phyloP scores from a whole-genome alignment of 1,140 invertebrate genomes.

The Yoshiicerus persimilis region DNA sequence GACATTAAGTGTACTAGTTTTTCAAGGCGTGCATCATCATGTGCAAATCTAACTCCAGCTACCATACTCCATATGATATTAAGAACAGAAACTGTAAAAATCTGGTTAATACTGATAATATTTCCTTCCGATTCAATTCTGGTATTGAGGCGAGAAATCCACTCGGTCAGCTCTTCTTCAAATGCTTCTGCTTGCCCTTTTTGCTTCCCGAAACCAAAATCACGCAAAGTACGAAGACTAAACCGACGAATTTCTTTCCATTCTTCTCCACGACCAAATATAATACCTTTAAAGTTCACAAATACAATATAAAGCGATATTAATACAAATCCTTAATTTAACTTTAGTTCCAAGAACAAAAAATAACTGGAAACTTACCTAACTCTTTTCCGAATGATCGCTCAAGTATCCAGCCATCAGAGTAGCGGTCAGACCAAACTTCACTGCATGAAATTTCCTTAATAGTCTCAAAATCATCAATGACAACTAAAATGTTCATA shows the following conservation, averaged over 20 bases:
- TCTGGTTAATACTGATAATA: not conserved
- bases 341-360: no score
- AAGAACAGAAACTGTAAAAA: constrained; percentile 54
- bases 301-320: no score
- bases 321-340: no score
- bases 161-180: not conserved
- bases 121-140: not conserved
- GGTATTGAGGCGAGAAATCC: not conserved
- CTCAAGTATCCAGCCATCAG: not conserved
- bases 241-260: not conserved
- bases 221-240: not conserved
- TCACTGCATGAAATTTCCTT: not conserved
- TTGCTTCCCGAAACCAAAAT: not conserved
- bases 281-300: not conserved
- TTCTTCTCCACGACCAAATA: not conserved
- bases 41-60: constrained; percentile 58
- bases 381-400: not conserved
- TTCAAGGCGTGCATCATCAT: constrained; percentile 50
- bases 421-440: not conserved
- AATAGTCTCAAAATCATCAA: not conserved
- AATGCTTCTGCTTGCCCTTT: not conserved
- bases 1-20: constrained; percentile 4
- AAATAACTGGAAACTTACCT: no score
- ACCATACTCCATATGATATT: constrained; percentile 58
- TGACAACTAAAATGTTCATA: not conserved